Evolutionary conservation across 2,888 invertebrate species (phyloP).

Genomic region (Doris montereyensis): DNA sequence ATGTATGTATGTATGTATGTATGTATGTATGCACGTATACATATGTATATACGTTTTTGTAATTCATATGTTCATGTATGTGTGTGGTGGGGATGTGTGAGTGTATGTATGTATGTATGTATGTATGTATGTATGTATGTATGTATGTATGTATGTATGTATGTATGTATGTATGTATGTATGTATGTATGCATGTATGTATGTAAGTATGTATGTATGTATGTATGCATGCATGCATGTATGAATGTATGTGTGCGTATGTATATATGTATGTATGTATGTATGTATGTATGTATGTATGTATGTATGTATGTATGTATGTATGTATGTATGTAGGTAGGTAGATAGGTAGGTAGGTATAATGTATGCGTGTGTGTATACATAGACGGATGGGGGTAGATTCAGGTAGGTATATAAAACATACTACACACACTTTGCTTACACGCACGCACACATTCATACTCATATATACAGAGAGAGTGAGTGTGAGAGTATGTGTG

Average conservation of each 20-base stretch:
- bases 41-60: not conserved
- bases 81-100: not conserved
- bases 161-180: conserved; percentile 21
- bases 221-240: conserved; percentile 22
- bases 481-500: too few species aligned
- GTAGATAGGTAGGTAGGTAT: not conserved
- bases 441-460: too few species aligned
- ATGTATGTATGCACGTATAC: conserved; percentile 18
- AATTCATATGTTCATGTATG: too few species aligned
- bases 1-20: conserved; percentile 25
- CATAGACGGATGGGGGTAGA: not conserved
- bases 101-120: conserved; percentile 20
- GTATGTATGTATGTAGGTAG: too few species aligned
- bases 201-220: conserved; percentile 21
- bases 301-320: not conserved
- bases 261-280: not conserved
- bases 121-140: conserved; percentile 25
- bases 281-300: not conserved
- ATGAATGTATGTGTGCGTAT: too few species aligned
- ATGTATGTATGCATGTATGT: conserved; percentile 21
- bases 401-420: not conserved
- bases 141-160: conserved; percentile 21
- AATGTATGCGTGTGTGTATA: not conserved
- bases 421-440: too few species aligned
- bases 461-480: too few species aligned